Evolutionary conservation across 2,113 vertebrate species (phyloP).

Genomic region (Malurus alboscapulatus): DNA sequence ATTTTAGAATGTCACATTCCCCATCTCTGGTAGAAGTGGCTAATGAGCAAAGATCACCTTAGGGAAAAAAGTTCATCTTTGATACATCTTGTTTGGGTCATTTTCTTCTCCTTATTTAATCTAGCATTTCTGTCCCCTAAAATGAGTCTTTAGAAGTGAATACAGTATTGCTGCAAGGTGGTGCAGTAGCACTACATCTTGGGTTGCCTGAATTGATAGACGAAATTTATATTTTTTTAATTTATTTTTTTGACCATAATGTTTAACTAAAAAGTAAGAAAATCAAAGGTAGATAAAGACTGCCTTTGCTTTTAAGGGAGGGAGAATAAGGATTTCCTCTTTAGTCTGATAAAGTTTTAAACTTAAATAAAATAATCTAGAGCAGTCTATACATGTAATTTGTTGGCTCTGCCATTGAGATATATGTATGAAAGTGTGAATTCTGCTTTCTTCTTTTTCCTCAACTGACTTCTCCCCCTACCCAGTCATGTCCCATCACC

Average conservation of each 20-base stretch:
- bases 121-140: conserved; percentile 32
- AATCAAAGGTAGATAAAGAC: conserved; percentile 35
- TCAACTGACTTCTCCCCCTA: neutral
- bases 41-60: neutral
- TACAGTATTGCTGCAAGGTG: conserved; percentile 71
- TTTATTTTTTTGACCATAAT: conserved; percentile 73
- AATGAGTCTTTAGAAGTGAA: conserved; percentile 54
- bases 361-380: conserved; percentile 14
- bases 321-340: conserved; percentile 46
- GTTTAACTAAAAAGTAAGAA: conserved; percentile 53
- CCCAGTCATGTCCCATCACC: neutral
- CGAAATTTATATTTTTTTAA: conserved; percentile 72
- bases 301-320: conserved; percentile 58
- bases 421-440: conserved; percentile 46
- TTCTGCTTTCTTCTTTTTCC: conserved; percentile 38
- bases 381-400: conserved; percentile 47
- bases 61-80: neutral
- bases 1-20: neutral
- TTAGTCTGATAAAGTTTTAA: conserved; percentile 62
- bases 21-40: neutral
- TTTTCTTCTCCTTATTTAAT: conserved; percentile 42
- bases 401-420: conserved; percentile 48
- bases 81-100: neutral
- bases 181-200: conserved; percentile 65
- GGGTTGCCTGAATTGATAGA: conserved; percentile 72